Conservation (phyloP, 2,888 invertebrate genomes). For the Synanthedon vespiformis region DNA sequence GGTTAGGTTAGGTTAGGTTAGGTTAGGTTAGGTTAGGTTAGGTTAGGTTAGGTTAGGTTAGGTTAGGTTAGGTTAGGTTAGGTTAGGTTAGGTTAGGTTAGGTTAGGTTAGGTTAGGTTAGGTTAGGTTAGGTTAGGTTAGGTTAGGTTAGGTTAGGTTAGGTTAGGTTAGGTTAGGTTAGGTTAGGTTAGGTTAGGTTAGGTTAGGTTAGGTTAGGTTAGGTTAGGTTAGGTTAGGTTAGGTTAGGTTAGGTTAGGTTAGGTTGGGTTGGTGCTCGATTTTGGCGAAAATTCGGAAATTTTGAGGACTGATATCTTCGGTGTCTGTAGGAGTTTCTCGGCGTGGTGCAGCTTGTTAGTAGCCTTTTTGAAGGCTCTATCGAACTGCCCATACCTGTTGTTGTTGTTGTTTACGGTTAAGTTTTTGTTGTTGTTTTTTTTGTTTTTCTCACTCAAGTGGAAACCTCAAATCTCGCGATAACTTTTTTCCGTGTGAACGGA, state of each 20-base stretch:
- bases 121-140: slow-evolving; percentile 14
- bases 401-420: too few species aligned
- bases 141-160: slow-evolving; percentile 15
- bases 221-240: slow-evolving; percentile 16
- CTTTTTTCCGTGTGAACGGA: too few species aligned
- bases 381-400: too few species aligned
- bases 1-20: slow-evolving; percentile 7
- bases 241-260: slow-evolving; percentile 9
- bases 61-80: slow-evolving; percentile 1
- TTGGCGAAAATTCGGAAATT: too few species aligned
- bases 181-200: slow-evolving; percentile 16
- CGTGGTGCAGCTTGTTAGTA: too few species aligned
- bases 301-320: too few species aligned
- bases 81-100: slow-evolving; percentile 1
- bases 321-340: too few species aligned
- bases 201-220: slow-evolving; percentile 15
- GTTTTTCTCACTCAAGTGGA: too few species aligned
- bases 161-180: slow-evolving; percentile 15
- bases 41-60: slow-evolving; percentile 4
- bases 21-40: slow-evolving; percentile 10
- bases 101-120: background rate
- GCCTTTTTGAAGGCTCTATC: too few species aligned
- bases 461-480: too few species aligned
- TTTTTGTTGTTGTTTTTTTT: too few species aligned
- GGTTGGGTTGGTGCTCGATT: too few species aligned